phyloP scores from a whole-genome alignment of 2,113 vertebrate species.

The Barbus barbus region DNA sequence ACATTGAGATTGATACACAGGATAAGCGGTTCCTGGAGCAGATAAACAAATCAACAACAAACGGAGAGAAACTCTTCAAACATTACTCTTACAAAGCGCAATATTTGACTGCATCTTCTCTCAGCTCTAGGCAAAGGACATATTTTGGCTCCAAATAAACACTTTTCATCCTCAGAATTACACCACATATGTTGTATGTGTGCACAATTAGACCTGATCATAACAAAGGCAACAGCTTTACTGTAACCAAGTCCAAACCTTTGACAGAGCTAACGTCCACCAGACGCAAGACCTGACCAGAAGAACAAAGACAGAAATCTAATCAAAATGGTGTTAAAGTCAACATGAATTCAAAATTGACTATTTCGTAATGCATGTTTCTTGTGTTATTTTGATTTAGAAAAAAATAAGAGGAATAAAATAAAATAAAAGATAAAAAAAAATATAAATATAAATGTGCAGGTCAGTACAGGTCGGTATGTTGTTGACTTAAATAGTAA shows the following conservation, averaged over 20 bases:
- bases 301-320: neutral
- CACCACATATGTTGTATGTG: neutral
- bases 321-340: neutral
- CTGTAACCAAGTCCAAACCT: constrained; percentile 22
- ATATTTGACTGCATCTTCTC: neutral
- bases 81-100: neutral
- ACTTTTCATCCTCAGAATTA: constrained; percentile 17
- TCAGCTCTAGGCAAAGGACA: neutral
- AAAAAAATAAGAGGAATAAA: too few species aligned
- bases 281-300: neutral
- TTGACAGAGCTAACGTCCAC: neutral
- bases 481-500: too few species aligned
- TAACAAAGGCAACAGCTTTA: constrained; percentile 25
- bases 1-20: neutral
- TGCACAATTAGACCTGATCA: constrained; percentile 22
- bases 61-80: constrained; percentile 7
- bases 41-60: neutral
- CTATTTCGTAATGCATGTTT: neutral
- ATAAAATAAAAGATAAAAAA: too few species aligned
- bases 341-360: neutral
- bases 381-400: neutral
- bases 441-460: too few species aligned
- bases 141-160: constrained; percentile 31
- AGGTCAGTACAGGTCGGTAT: too few species aligned
- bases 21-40: neutral